These are phyloP conservation scores for Nycticebus coucang DNA, from an alignment of 2,113 vertebrate species.

Conservation along the genomic window DNA sequence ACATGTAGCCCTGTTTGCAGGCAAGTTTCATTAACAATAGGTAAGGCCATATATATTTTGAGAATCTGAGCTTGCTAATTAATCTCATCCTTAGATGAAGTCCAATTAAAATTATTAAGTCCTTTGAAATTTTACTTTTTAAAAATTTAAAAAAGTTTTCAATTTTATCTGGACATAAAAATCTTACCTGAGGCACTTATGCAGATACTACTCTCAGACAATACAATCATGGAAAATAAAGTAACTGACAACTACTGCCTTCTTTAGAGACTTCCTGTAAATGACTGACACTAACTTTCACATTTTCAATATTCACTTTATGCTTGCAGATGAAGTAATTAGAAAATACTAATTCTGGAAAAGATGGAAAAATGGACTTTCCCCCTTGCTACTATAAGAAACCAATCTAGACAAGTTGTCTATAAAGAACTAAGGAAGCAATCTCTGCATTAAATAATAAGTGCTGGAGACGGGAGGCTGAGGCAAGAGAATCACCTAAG, in stretches of 20 bases:
- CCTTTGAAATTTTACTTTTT: conserved; percentile 5
- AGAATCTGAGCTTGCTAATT: not conserved
- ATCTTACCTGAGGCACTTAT: not conserved
- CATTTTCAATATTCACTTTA: not conserved
- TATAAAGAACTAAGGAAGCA: not conserved
- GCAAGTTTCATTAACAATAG: not conserved
- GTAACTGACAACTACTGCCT: not conserved
- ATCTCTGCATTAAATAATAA: not conserved
- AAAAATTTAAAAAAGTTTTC: not conserved
- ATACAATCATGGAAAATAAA: not conserved
- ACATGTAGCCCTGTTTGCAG: not conserved
- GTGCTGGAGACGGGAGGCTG: not conserved
- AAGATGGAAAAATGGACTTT: not conserved
- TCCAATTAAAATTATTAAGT: not conserved
- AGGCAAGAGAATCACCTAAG: too few relatives aligned
- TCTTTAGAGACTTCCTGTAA: not conserved
- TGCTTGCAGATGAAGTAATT: not conserved
- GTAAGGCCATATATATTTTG: not conserved
- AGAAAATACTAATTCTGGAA: conserved; percentile 36
- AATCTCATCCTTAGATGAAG: not conserved
- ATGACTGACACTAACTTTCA: not conserved
- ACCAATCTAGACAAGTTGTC: not conserved
- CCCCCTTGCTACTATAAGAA: not conserved
- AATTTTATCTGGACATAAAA: not conserved
- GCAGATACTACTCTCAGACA: not conserved